Evolutionary conservation across 2,797 vertebrate genomes (phyloP), one percentile per base, ranked within the genome.

Genomic region (Dendrocincla fuliginosa): DNA sequence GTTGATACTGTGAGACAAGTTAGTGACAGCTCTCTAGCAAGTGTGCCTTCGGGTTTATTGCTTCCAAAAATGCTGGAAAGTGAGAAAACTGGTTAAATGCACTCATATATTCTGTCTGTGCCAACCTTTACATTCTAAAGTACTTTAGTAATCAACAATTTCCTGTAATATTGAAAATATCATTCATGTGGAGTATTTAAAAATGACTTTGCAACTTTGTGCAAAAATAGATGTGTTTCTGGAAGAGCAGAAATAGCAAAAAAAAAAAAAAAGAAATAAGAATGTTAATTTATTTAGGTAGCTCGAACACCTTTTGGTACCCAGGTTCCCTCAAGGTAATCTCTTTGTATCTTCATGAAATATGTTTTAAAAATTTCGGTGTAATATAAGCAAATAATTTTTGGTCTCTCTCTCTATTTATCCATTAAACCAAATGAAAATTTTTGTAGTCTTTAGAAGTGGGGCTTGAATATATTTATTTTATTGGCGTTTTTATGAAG

Each of bases 11-110:
- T 83, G 85, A 95, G 94, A 97, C 93, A 86, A 95, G 94, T 91
- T 65, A 96, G 76, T 93, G 96, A 96, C 94, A 96, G 84, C 82
- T 93, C 94, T 77, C 75, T 91, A 95, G 65, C 71, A 94, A 95
- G 84, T 33, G 59, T 89, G 63, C 81, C 50, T 96, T 67, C 27
- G 33, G 78, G 81, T 89, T 94, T 89, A 63, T 18, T 83, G 75
- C 65, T 95, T 93, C 94, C 93, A 96, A 67, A 96, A 95, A 69
- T 68, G 27, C 14, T 85, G 39, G 35, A 22, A 96, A 95, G 84
- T 89, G 93, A 95, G 82, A 95, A 89, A 77, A 78, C 24, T 13
- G 6, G 71, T 80, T 92, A 91, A 92, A 84, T 42, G 64, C 32
- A 77, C 32, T 92, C 52, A 25, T 59, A 37, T 64, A 87, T 67